Percentiles rank a stretch among this genome's conserved stretches.
Conservation (phyloP, 2,888 invertebrate species). For the Stictocephala bisonia region DNA sequence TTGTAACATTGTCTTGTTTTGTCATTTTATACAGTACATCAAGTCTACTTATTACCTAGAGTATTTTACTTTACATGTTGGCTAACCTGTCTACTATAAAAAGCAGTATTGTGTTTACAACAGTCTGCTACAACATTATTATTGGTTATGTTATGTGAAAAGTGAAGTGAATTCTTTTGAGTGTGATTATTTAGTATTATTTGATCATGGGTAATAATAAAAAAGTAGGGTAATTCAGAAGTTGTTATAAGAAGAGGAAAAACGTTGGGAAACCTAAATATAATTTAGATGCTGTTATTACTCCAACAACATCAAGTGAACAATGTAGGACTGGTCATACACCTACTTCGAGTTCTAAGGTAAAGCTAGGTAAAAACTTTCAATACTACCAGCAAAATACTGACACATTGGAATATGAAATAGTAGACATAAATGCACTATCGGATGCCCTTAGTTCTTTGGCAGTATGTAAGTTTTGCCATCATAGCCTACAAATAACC, state of each 20-base stretch:
- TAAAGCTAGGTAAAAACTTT: neutral
- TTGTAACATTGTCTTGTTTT: no score
- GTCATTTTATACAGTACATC: no score
- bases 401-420: neutral
- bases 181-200: no score
- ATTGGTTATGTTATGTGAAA: no score
- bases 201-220: slow-evolving; percentile 1
- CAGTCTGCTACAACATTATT: no score
- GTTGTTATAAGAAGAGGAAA: neutral
- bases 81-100: no score
- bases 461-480: slow-evolving; percentile 17
- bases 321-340: neutral
- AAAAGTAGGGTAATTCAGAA: neutral
- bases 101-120: no score
- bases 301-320: neutral
- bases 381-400: slow-evolving; percentile 1
- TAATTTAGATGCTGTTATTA: neutral
- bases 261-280: neutral
- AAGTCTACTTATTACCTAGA: no score
- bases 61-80: no score
- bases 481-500: neutral
- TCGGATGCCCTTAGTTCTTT: neutral
- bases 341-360: neutral
- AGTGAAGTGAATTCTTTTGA: no score
- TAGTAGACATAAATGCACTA: neutral